Base-by-base conservation (phyloP, 30 jellyfish, hydroid and myxozoan genomes). In the Hydra vulgaris region DNA sequence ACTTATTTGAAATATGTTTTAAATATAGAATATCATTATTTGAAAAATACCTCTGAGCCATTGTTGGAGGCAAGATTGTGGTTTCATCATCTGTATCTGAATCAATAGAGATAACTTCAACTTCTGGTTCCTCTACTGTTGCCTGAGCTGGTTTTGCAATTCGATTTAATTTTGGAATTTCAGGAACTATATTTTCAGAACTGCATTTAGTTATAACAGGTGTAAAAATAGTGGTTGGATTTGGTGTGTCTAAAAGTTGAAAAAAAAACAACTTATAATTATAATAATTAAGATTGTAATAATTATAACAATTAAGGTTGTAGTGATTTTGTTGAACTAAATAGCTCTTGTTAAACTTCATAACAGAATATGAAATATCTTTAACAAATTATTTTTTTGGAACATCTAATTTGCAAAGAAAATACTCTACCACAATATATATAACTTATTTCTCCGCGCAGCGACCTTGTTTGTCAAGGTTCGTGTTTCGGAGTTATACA, bases 31-130 rank as follows among this genome's bases (percentile, higher is more conserved):
- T 12, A 40, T 40, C 12, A 40, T 40, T 40, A 40, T 40, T 40
- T 40, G 12, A 40, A 40, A 5, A 40, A n/a, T 3, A 40, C 61
- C 61, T 40, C 12, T 40, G 61, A 40, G 61, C 61, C 61, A 40
- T 40, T 5, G 61, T 40, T n/a, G 80, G 81, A 4, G 85, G 84
- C 0, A 40, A 71, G 7, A 81, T 74, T 8, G 94, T 40, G 0
- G 75, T 20, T 15, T 81, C 97, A 27, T 89, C 96, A 26, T 89
- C 96, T 26, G 73, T 74, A 82, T 84, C 86, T 4, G 97, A 89
- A 85, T 89, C 97, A 3, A 90, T 89, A 18, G 86, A 69, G 55
- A 89, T 85, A 69, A 81, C 69, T 20, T 82, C 92, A 19, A 82
- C 88, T 53, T 61, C 85, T 21, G 73, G 66, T 7, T 74, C 79